Percentiles rank a stretch among this genome's conserved stretches.
phyloP scores from a whole-genome alignment of 2,888 invertebrate species.

The Microctonus hyperodae region DNA sequence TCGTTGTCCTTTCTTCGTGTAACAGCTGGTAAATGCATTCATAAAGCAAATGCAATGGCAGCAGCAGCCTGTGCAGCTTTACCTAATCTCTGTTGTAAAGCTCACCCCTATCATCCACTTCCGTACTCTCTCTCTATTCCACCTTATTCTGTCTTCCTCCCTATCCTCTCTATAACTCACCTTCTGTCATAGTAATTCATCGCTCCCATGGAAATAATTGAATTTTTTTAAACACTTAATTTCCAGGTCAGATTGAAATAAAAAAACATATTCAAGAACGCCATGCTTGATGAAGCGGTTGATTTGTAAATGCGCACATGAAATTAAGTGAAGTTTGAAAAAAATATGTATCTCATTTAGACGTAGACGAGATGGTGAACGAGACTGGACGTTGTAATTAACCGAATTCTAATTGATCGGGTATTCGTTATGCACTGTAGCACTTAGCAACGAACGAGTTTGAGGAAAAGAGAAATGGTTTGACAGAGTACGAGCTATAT shows the following conservation, averaged over 20 bases:
- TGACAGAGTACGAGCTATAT: conserved; percentile 26
- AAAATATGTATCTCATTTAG: background rate
- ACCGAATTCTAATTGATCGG: conserved; percentile 31
- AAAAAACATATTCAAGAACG: too few relatives aligned
- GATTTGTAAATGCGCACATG: background rate
- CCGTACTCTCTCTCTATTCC: background rate
- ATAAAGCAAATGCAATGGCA: conserved; percentile 46
- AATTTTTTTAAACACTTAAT: background rate
- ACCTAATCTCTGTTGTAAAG: conserved; percentile 46
- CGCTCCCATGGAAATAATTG: background rate
- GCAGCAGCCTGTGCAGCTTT: conserved; percentile 48
- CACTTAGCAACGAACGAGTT: conserved; percentile 21
- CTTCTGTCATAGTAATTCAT: background rate
- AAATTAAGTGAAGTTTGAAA: background rate
- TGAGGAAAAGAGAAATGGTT: conserved; percentile 26
- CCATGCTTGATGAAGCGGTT: background rate
- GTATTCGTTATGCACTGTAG: conserved; percentile 23
- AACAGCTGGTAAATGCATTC: conserved; percentile 34
- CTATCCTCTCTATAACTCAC: conserved; percentile 32
- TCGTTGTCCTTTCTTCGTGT: background rate
- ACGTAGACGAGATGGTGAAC: background rate
- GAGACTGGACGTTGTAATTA: conserved; percentile 23
- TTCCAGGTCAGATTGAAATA: background rate
- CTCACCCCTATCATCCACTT: background rate
- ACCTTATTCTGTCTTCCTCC: background rate